These are phyloP conservation scores for Trachelus stipa DNA, from an alignment of 2,888 invertebrate species.

Conservation along the genomic window DNA sequence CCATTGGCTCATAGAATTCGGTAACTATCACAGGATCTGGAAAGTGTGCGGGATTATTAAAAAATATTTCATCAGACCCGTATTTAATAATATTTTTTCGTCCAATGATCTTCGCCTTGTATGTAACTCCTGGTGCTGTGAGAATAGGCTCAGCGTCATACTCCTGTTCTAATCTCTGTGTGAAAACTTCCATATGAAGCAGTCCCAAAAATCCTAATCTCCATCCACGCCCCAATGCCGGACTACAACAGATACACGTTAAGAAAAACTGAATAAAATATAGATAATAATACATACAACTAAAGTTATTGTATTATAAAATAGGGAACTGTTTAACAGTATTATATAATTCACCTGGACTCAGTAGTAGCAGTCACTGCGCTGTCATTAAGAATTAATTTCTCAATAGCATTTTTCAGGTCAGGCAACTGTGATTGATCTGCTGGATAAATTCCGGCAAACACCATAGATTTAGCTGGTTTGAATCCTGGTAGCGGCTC, in stretches of 20 bases:
- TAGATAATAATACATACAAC: too few relatives aligned
- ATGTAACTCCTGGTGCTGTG: constrained; percentile 89
- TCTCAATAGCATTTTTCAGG: constrained; percentile 86
- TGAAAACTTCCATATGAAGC: constrained; percentile 89
- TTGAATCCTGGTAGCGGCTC: constrained; percentile 75
- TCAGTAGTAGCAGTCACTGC: constrained; percentile 87
- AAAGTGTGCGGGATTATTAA: constrained; percentile 81
- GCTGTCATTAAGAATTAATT: constrained; percentile 93
- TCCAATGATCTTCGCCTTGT: constrained; percentile 81
- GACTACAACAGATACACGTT: constrained; percentile 67
- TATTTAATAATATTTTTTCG: constrained; percentile 77
- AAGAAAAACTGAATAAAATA: background rate
- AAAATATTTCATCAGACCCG: constrained; percentile 71
- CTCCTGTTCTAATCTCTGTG: constrained; percentile 86
- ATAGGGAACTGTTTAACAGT: background rate
- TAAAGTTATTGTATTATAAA: background rate
- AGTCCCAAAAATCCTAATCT: constrained; percentile 88
- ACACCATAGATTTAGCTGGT: constrained; percentile 83
- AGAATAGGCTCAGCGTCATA: constrained; percentile 84
- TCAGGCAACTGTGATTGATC: constrained; percentile 86
- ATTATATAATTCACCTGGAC: constrained; percentile 74
- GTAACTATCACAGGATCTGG: constrained; percentile 77
- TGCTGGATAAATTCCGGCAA: constrained; percentile 90
- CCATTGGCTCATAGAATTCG: constrained; percentile 88
- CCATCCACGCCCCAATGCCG: constrained; percentile 91